These are phyloP conservation scores for Acanthosepion lycidas DNA, from an alignment of 2,888 invertebrate genomes.

Conservation along the genomic window DNA sequence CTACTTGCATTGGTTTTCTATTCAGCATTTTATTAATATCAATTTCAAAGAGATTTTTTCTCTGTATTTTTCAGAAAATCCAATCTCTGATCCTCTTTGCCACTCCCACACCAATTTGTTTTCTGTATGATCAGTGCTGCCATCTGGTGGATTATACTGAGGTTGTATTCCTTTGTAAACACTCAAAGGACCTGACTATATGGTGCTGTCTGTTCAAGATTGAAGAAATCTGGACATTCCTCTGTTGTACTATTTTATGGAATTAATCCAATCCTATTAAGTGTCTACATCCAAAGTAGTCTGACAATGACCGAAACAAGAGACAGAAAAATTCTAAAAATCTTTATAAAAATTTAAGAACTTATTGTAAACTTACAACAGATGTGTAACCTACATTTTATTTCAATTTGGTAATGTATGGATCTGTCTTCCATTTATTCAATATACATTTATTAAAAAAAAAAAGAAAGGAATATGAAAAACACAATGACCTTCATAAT, in stretches of 20 bases:
- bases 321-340: not conserved
- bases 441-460: not conserved
- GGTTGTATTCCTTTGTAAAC: slow-evolving; percentile 33
- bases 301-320: slow-evolving; percentile 12
- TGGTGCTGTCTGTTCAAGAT: slow-evolving; percentile 23
- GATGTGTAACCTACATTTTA: not conserved
- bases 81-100: not conserved
- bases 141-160: not conserved
- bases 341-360: not conserved
- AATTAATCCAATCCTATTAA: not conserved
- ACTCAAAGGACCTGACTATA: not conserved
- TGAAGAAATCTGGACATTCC: not conserved
- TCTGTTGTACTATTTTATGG: not conserved
- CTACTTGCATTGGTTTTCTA: not conserved
- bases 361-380: not conserved
- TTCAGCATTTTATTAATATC: not conserved
- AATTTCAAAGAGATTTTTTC: not conserved
- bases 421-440: slow-evolving; percentile 9
- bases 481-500: not conserved
- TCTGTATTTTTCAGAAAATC: slow-evolving; percentile 8
- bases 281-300: slow-evolving; percentile 18
- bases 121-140: slow-evolving; percentile 33
- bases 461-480: not conserved
- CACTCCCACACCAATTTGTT: not conserved
- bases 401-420: not conserved